Evolutionary conservation across 2,888 invertebrate genomes (phyloP).

Genomic region (Drosophila meridiana): DNA sequence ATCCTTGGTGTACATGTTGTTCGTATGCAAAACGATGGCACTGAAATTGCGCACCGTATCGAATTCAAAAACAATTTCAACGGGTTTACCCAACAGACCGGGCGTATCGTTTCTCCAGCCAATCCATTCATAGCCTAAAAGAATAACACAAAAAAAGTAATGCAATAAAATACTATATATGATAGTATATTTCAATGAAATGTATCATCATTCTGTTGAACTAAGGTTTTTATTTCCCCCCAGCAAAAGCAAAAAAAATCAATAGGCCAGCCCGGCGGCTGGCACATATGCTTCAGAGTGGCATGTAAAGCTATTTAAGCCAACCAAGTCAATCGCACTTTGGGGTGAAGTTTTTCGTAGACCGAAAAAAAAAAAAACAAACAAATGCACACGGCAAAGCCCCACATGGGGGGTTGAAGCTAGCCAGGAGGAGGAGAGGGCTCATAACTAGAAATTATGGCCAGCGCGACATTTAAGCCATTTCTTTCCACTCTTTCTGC

Average conservation of each 20-base stretch:
- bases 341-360: constrained; percentile 64
- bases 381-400: constrained; percentile 62
- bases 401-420: neutral
- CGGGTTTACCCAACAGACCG: constrained; percentile 87
- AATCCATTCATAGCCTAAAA: constrained; percentile 92
- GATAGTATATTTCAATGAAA: constrained; percentile 39
- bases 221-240: constrained; percentile 9
- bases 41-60: constrained; percentile 91
- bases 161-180: constrained; percentile 31
- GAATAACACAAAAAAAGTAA: constrained; percentile 65
- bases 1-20: constrained; percentile 91
- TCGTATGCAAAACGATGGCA: constrained; percentile 90
- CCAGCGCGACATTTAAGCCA: constrained; percentile 82
- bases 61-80: constrained; percentile 92
- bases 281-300: constrained; percentile 44
- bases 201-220: constrained; percentile 36
- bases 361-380: constrained; percentile 57
- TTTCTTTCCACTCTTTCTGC: constrained; percentile 61
- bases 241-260: constrained; percentile 33
- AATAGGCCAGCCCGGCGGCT: constrained; percentile 46
- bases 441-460: constrained; percentile 76
- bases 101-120: constrained; percentile 91
- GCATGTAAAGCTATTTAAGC: constrained; percentile 76
- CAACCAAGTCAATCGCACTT: constrained; percentile 56
- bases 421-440: neutral